Percentiles rank a stretch among this genome's conserved stretches.
phyloP scores from a whole-genome alignment of 2,113 vertebrate genomes.

The Gyps fulvus region DNA sequence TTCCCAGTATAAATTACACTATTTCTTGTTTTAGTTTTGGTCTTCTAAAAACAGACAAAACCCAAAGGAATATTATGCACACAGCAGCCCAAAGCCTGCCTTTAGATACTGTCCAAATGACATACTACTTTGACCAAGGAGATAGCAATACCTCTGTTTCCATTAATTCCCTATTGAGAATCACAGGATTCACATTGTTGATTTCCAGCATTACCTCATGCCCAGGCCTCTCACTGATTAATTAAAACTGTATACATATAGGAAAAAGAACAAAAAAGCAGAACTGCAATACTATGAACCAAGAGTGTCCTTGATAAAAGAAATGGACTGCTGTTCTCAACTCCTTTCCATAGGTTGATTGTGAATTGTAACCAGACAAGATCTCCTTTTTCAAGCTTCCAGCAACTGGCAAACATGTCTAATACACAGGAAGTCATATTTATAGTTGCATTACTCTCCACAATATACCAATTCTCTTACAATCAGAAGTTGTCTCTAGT shows the following conservation, averaged over 20 bases:
- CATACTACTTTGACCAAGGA: neutral
- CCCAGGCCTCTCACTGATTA: neutral
- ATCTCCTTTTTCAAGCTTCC: conserved; percentile 41
- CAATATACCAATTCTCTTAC: conserved; percentile 49
- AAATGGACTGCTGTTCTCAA: conserved; percentile 10
- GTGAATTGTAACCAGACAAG: conserved; percentile 60
- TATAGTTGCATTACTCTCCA: conserved; percentile 44
- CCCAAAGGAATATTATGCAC: neutral
- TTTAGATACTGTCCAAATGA: conserved; percentile 2
- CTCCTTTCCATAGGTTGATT: conserved; percentile 48
- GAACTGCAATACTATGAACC: neutral
- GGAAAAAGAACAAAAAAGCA: conserved; percentile 20
- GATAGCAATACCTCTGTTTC: conserved; percentile 28
- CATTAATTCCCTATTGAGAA: conserved; percentile 16
- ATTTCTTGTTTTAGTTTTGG: neutral
- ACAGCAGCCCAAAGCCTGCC: neutral
- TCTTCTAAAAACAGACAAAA: neutral
- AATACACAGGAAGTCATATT: conserved; percentile 58
- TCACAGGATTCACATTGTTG: neutral
- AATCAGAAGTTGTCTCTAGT: neutral
- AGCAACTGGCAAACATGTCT: conserved; percentile 39
- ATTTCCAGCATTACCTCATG: conserved; percentile 39
- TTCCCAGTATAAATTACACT: neutral
- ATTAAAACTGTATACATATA: conserved; percentile 4
- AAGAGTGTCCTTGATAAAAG: conserved; percentile 18